Evolutionary conservation across 2,113 vertebrate species (phyloP).

Genomic region (Dicerorhinus sumatrensis): DNA sequence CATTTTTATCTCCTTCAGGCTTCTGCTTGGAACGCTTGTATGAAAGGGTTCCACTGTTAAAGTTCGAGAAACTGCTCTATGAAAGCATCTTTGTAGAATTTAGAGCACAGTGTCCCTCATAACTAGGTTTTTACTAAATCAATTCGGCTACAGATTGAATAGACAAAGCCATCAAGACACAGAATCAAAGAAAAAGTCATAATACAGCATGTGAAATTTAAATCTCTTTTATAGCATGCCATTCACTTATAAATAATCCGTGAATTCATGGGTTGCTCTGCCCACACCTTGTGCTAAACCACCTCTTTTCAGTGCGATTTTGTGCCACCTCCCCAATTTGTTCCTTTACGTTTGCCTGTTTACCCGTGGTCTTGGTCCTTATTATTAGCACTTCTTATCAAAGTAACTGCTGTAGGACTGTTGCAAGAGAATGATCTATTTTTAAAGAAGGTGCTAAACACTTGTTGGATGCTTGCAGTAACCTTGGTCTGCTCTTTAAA

Average conservation of each 20-base stretch:
- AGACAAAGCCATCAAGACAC: not conserved
- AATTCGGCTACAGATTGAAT: not conserved
- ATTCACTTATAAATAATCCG: not conserved
- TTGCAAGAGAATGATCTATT: not conserved
- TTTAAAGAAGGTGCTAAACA: not conserved
- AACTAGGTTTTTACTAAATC: not conserved
- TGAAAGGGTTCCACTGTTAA: not conserved
- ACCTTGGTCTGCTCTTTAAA: conserved; percentile 61
- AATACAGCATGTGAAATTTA: not conserved
- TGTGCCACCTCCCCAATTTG: not conserved
- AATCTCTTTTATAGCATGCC: not conserved
- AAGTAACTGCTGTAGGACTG: not conserved
- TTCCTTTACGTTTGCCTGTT: not conserved
- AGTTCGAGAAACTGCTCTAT: not conserved
- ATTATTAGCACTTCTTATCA: not conserved
- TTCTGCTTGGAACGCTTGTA: not conserved
- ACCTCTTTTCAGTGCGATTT: not conserved
- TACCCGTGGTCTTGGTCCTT: not conserved
- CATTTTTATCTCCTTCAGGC: not conserved
- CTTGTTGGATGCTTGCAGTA: not conserved
- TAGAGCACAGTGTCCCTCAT: not conserved
- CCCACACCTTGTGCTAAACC: not conserved
- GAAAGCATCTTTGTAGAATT: not conserved
- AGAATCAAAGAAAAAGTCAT: not conserved
- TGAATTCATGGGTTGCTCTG: not conserved